These are phyloP conservation scores for Fistularia tabacaria DNA, from an alignment of 2,797 vertebrate genomes.

Conservation along the genomic window DNA sequence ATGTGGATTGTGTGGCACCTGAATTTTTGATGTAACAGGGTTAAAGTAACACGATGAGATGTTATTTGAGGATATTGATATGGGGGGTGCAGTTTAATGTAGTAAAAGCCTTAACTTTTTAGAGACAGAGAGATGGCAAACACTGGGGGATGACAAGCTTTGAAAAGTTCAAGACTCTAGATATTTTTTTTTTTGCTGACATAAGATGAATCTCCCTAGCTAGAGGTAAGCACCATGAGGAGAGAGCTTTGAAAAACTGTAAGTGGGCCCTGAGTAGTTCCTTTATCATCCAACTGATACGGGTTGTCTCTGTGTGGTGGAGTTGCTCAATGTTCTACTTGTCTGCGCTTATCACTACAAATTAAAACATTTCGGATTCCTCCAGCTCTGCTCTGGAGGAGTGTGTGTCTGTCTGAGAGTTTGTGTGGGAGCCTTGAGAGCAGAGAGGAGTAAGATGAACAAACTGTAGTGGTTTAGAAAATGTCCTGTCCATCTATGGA, in stretches of 20 bases:
- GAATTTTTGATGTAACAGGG: too few relatives aligned
- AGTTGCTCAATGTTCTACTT: slow-evolving; percentile 65
- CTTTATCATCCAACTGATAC: slow-evolving; percentile 69
- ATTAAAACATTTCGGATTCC: slow-evolving; percentile 82
- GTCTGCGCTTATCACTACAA: slow-evolving; percentile 74
- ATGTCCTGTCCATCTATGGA: slow-evolving; percentile 74
- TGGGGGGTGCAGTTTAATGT: too few relatives aligned
- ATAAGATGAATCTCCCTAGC: too few relatives aligned
- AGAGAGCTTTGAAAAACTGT: slow-evolving; percentile 46
- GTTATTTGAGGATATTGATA: too few relatives aligned
- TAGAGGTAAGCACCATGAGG: too few relatives aligned
- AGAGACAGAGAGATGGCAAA: too few relatives aligned
- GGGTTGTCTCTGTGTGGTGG: slow-evolving; percentile 43
- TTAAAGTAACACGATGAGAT: too few relatives aligned
- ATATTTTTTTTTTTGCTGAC: too few relatives aligned
- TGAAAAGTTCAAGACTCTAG: too few relatives aligned
- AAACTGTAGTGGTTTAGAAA: slow-evolving; percentile 65
- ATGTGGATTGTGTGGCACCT: too few relatives aligned
- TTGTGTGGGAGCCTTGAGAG: slow-evolving; percentile 63
- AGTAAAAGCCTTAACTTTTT: too few relatives aligned
- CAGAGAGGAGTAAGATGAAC: slow-evolving; percentile 57
- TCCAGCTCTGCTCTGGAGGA: slow-evolving; percentile 28
- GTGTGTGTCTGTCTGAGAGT: slow-evolving; percentile 53
- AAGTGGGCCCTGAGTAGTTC: slow-evolving; percentile 71
- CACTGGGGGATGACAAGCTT: too few relatives aligned